These are phyloP conservation scores for Mus caroli DNA, from an alignment of 2,797 vertebrate species.

Conservation along the genomic window DNA sequence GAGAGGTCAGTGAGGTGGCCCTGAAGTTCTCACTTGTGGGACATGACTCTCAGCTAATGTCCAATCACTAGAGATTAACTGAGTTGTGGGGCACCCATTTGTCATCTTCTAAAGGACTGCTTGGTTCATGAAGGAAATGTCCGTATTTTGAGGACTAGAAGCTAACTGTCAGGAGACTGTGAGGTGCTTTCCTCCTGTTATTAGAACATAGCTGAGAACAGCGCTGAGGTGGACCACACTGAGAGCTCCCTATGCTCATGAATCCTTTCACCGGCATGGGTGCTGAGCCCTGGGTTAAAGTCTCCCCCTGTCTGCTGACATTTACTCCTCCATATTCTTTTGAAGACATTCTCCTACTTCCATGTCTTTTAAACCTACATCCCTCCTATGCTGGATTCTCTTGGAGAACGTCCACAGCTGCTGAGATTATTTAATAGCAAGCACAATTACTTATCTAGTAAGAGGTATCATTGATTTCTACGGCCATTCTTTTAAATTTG, in stretches of 20 bases:
- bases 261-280: background rate
- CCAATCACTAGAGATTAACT: background rate
- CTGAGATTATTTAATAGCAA: background rate
- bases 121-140: too few relatives aligned
- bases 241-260: background rate
- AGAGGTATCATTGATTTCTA: background rate
- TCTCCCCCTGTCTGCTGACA: background rate
- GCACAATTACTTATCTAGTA: background rate
- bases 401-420: background rate
- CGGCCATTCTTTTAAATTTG: background rate
- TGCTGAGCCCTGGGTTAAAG: background rate
- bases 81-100: background rate
- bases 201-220: background rate
- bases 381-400: too few relatives aligned
- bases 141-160: background rate
- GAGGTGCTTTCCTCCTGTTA: background rate
- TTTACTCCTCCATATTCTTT: background rate
- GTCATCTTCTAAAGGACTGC: background rate
- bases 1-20: too few relatives aligned
- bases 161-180: background rate
- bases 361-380: background rate
- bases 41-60: background rate
- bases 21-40: background rate
- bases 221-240: rapidly evolving
- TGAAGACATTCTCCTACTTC: background rate